Evolutionary conservation across 2,113 vertebrate genomes (phyloP).

Genomic region (Ptilonorhynchus violaceus): DNA sequence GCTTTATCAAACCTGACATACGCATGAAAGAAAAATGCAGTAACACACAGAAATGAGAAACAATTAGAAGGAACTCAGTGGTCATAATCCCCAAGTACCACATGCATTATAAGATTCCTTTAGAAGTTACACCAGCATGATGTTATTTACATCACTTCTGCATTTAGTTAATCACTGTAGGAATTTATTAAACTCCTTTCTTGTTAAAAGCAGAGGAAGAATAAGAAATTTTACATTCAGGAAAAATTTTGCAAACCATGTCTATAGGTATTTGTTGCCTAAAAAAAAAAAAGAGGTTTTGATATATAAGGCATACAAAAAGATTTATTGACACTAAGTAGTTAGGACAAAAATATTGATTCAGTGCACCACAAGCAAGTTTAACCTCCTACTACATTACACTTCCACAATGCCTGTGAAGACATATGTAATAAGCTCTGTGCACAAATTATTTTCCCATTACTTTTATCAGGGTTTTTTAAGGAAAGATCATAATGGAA

Average conservation of each 20-base stretch:
- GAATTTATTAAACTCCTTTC: background rate
- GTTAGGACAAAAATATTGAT: slow-evolving; percentile 3
- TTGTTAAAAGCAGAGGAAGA: background rate
- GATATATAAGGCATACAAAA: background rate
- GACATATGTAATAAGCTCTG: background rate
- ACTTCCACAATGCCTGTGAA: background rate
- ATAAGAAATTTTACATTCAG: background rate
- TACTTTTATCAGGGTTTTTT: background rate
- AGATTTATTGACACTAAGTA: background rate
- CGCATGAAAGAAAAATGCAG: background rate
- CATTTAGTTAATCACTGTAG: background rate
- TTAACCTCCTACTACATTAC: background rate
- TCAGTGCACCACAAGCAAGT: background rate
- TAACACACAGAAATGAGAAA: background rate
- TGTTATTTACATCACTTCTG: background rate
- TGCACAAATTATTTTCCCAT: background rate
- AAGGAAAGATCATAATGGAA: background rate
- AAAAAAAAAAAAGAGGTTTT: background rate
- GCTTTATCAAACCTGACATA: background rate
- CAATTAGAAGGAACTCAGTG: background rate
- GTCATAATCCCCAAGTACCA: background rate
- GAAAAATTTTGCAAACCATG: background rate
- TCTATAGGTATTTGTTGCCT: background rate
- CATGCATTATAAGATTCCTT: background rate
- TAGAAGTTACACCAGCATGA: background rate